Conservation (phyloP, 2,888 invertebrate species). For the Drepanosiphum platanoidis region DNA sequence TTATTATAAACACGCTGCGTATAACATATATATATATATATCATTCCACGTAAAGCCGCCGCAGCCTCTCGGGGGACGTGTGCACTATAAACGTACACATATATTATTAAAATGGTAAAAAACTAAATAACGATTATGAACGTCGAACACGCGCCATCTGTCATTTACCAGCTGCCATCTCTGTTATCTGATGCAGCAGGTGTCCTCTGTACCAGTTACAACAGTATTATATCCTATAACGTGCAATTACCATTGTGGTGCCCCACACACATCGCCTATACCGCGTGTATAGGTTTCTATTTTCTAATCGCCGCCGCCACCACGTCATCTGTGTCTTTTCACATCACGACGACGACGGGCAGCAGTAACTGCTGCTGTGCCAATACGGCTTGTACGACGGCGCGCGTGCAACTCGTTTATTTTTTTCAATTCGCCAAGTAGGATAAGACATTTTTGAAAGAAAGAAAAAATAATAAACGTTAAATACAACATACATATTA, state of each 20-base stretch:
- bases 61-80: constrained; percentile 24
- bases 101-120: not conserved
- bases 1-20: not conserved
- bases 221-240: no score
- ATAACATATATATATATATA: not conserved
- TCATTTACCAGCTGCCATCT: constrained; percentile 53
- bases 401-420: constrained; percentile 1
- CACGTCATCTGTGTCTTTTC: constrained; percentile 43
- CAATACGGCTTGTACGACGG: not conserved
- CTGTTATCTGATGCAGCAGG: constrained; percentile 52
- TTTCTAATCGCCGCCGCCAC: not conserved
- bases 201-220: constrained; percentile 47
- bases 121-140: constrained; percentile 44
- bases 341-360: not conserved
- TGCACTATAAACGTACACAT: not conserved
- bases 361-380: not conserved
- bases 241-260: constrained; percentile 16
- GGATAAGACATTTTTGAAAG: no score
- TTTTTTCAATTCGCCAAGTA: constrained; percentile 5
- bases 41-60: not conserved
- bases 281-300: not conserved
- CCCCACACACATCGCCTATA: not conserved
- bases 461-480: not conserved
- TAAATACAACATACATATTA: no score
- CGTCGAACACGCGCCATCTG: constrained; percentile 61